phyloP scores from a whole-genome alignment of 2,888 invertebrate species.

The Tortricodes alternella region DNA sequence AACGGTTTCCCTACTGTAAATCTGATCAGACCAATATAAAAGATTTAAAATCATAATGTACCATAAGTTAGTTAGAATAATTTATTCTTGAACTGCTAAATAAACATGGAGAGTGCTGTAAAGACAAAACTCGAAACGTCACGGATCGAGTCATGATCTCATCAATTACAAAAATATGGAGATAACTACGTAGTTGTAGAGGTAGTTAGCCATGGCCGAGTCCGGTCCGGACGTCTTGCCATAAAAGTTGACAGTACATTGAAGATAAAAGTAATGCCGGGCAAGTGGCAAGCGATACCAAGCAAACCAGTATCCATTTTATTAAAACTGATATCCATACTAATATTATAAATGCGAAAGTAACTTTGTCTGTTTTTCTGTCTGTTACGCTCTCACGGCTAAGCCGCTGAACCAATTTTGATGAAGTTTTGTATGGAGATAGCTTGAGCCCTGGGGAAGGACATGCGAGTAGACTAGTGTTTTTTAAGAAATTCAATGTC shows the following conservation, averaged over 20 bases:
- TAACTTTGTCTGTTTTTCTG: too few species aligned
- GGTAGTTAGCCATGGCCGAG: conserved; percentile 52
- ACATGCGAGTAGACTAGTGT: too few species aligned
- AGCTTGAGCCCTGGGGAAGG: too few species aligned
- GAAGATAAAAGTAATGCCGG: conserved; percentile 9
- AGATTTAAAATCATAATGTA: background rate
- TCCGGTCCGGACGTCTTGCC: conserved; percentile 18
- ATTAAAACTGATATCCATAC: too few species aligned
- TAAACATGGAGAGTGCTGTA: too few species aligned
- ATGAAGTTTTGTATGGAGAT: too few species aligned
- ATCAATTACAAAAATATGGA: background rate
- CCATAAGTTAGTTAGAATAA: background rate
- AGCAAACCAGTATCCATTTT: conserved; percentile 19
- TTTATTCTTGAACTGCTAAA: too few species aligned
- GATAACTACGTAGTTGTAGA: conserved; percentile 7
- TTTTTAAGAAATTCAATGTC: too few species aligned
- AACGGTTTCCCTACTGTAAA: background rate
- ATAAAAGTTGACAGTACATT: conserved; percentile 25
- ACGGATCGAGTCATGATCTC: background rate
- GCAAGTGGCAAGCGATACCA: too few species aligned
- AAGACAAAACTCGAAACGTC: background rate
- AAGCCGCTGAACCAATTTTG: too few species aligned
- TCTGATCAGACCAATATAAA: background rate
- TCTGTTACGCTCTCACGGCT: too few species aligned
- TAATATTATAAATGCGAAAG: too few species aligned